These are phyloP conservation scores for Babyrousa celebensis DNA, from an alignment of 2,797 vertebrate species.

Conservation along the genomic window DNA sequence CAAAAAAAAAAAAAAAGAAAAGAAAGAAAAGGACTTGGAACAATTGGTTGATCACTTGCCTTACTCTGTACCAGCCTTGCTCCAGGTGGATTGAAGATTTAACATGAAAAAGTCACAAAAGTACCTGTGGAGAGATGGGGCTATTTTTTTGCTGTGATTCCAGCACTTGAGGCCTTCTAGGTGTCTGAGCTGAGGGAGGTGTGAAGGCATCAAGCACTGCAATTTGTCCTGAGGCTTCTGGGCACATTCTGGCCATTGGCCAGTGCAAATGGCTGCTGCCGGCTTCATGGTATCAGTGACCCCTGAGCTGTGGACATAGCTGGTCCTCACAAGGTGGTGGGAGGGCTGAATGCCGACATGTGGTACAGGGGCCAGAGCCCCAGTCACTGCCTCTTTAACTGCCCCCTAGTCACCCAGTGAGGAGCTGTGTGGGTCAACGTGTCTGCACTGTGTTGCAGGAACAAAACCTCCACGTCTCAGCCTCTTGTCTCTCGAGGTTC, in stretches of 20 bases:
- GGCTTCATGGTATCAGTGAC: not conserved
- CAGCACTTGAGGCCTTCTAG: slow-evolving; percentile 1
- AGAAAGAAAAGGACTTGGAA: not conserved
- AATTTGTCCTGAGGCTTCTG: no score
- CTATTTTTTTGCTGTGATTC: not conserved
- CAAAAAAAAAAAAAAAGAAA: no score
- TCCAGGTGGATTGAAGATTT: slow-evolving; percentile 45
- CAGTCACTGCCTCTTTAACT: not conserved
- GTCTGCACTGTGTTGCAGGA: not conserved
- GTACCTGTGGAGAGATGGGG: not conserved
- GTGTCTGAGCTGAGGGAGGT: not conserved
- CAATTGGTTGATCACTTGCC: slow-evolving; percentile 7
- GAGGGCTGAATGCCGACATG: not conserved
- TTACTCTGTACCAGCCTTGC: not conserved
- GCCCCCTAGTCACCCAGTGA: not conserved
- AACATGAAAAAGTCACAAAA: not conserved
- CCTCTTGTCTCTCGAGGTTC: not conserved
- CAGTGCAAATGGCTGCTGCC: no score
- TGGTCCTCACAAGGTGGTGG: not conserved
- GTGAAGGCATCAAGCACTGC: not conserved
- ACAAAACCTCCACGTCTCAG: not conserved
- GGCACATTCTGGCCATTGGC: not conserved
- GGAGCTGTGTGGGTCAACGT: not conserved
- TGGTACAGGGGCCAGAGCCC: not conserved
- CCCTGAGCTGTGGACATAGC: not conserved